Evolutionary conservation across 2,797 vertebrate species (phyloP).

Genomic region (Sciurus carolinensis): DNA sequence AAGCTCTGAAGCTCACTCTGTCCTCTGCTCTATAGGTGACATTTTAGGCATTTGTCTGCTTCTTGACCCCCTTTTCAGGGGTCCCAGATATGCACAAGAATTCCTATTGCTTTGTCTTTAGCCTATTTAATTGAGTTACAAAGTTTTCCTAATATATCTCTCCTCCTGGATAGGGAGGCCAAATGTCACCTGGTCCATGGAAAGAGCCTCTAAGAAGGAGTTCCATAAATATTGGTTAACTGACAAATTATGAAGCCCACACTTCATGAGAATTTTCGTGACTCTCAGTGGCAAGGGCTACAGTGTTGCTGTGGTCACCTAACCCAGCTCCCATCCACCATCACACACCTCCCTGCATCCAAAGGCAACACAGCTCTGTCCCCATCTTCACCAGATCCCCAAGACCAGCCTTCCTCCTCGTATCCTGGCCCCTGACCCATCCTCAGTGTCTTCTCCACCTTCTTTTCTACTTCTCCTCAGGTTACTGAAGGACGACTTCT

Average conservation of each 20-base stretch:
- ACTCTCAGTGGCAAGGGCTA: not conserved
- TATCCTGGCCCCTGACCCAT: accelerated
- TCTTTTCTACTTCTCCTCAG: not conserved
- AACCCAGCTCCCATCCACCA: not conserved
- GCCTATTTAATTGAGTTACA: not conserved
- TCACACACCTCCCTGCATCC: accelerated
- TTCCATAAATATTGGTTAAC: not conserved
- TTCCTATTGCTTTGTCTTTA: not conserved
- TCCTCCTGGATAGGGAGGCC: not conserved
- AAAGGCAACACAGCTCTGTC: not conserved
- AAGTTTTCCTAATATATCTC: not conserved
- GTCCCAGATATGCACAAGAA: not conserved
- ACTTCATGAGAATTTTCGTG: too few species aligned
- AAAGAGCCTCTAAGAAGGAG: not conserved
- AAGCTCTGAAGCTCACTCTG: not conserved
- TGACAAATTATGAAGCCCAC: not conserved
- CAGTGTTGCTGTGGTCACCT: not conserved
- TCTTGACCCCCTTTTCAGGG: not conserved
- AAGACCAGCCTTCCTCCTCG: not conserved
- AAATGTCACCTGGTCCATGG: not conserved
- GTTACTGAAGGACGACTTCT: not conserved
- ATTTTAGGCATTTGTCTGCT: not conserved
- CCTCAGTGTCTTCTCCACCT: not conserved
- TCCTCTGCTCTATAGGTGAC: not conserved
- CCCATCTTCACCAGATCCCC: not conserved